These are phyloP conservation scores for Acromyrmex heyeri DNA, from an alignment of 1,140 invertebrate species.

Conservation along the genomic window DNA sequence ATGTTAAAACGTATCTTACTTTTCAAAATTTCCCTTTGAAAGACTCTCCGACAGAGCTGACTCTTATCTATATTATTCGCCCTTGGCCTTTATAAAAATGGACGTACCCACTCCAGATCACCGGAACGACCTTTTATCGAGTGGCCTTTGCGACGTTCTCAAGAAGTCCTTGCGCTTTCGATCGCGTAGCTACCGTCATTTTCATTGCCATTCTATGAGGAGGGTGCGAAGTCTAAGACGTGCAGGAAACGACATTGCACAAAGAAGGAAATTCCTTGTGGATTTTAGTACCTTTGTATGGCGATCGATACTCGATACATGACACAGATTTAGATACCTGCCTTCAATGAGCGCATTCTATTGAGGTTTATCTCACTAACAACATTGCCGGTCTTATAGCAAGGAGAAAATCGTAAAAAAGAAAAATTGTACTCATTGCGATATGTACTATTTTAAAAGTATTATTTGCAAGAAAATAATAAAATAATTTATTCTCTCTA, in stretches of 20 bases:
- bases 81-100: conserved; percentile 68
- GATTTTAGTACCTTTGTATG: conserved; percentile 55
- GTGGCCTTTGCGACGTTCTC: conserved; percentile 61
- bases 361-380: conserved; percentile 27
- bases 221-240: conserved; percentile 52
- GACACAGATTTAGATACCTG: conserved; percentile 18
- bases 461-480: neutral
- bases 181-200: conserved; percentile 46
- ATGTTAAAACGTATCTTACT: neutral
- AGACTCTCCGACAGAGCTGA: neutral
- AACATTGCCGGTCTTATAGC: neutral
- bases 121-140: conserved; percentile 69
- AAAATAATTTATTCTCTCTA: neutral
- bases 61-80: conserved; percentile 70
- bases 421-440: neutral
- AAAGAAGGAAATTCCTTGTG: conserved; percentile 56
- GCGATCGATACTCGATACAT: conserved; percentile 52
- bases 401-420: neutral
- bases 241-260: conserved; percentile 59
- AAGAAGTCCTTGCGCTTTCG: conserved; percentile 49
- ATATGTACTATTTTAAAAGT: neutral
- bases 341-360: conserved; percentile 13
- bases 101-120: conserved; percentile 65
- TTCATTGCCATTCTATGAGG: conserved; percentile 68
- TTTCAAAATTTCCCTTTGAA: conserved; percentile 1